These are phyloP conservation scores for Lasioglossum baleicum DNA, from an alignment of 1,140 invertebrate genomes.

Conservation along the genomic window DNA sequence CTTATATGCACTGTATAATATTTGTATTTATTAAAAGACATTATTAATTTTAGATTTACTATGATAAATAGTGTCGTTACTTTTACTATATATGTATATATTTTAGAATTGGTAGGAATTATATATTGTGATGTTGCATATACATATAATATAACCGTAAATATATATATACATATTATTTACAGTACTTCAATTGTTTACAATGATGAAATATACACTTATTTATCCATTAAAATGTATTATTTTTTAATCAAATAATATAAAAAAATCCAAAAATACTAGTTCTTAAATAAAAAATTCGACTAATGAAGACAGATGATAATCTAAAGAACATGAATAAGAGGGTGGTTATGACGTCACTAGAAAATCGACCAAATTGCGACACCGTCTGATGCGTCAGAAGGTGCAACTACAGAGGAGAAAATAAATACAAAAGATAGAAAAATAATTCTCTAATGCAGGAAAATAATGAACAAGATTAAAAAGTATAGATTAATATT, in stretches of 20 bases:
- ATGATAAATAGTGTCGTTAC: too few species aligned
- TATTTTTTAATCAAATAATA: too few species aligned
- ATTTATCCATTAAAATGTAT: neutral
- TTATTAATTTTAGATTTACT: too few species aligned
- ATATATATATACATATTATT: neutral
- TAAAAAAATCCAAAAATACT: neutral
- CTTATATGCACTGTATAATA: too few species aligned
- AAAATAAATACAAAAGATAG: neutral
- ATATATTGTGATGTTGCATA: too few species aligned
- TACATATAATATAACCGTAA: too few species aligned
- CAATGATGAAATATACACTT: neutral
- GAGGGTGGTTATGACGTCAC: slow-evolving; percentile 39
- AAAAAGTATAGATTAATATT: too few species aligned
- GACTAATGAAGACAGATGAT: neutral
- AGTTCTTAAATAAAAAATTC: neutral
- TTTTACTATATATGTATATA: too few species aligned
- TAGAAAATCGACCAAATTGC: slow-evolving; percentile 46
- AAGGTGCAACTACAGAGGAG: neutral
- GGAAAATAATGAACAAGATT: too few species aligned
- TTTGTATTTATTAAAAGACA: too few species aligned
- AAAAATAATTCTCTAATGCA: neutral
- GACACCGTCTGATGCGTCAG: neutral
- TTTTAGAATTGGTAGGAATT: too few species aligned
- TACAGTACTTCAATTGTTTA: too few species aligned
- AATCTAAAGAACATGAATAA: slow-evolving; percentile 3